A percentile compares a stretch with the other conserved stretches of the same genome.
Conservation (phyloP, 2,888 invertebrate species). For the Halictus ligatus region DNA sequence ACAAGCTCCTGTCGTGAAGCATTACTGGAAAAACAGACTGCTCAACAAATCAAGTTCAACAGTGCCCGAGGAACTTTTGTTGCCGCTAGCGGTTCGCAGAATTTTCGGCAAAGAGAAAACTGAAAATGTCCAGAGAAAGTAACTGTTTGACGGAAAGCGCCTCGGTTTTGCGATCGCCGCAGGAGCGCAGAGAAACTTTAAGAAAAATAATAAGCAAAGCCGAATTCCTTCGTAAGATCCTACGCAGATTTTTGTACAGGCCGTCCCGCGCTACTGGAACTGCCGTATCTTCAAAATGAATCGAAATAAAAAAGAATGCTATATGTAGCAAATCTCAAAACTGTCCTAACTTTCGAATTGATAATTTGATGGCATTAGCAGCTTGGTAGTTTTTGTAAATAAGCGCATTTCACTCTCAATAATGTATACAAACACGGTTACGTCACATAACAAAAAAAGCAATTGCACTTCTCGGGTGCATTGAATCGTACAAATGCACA, state of each 20-base stretch:
- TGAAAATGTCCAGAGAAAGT: slow-evolving; percentile 27
- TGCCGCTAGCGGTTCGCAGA: background rate
- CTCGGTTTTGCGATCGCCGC: slow-evolving; percentile 58
- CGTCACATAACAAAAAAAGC: no score
- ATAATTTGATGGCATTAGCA: no score
- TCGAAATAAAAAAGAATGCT: background rate
- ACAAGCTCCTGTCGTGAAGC: background rate
- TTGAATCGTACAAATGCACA: background rate
- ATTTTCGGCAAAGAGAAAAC: background rate
- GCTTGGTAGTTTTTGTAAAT: background rate
- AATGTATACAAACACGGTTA: no score
- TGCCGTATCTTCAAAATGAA: background rate
- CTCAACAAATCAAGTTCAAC: background rate
- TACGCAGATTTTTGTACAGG: background rate
- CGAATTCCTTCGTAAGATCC: slow-evolving; percentile 70
- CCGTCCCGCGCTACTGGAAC: background rate
- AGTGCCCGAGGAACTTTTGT: background rate
- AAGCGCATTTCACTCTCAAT: no score
- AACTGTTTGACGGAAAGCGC: background rate
- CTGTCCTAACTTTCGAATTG: background rate
- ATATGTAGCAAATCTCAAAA: background rate
- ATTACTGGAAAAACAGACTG: background rate
- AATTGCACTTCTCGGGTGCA: no score
- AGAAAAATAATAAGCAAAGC: slow-evolving; percentile 45
- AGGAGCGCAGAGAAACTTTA: slow-evolving; percentile 71